These are phyloP conservation scores for Halocynthia aurantium DNA, from an alignment of 23 tunicate genomes.

Conservation along the genomic window DNA sequence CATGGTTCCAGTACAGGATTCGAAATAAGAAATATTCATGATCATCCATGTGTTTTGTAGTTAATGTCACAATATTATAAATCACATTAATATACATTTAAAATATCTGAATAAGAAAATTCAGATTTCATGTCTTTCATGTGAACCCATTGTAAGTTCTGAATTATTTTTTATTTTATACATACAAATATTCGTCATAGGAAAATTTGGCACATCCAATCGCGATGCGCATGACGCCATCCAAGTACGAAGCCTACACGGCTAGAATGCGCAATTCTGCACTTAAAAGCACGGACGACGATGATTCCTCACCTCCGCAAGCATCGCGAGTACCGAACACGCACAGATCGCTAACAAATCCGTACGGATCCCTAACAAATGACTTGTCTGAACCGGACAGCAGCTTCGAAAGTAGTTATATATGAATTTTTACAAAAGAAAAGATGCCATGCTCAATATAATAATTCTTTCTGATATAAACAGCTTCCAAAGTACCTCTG, in stretches of 20 bases:
- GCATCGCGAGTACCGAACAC: conserved; percentile 2
- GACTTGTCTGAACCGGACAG: conserved; percentile 56
- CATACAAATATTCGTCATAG: not conserved
- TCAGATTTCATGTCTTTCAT: too few relatives aligned
- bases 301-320: not conserved
- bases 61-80: too few relatives aligned
- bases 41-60: too few relatives aligned
- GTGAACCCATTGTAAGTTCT: too few relatives aligned
- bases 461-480: too few relatives aligned
- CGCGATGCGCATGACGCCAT: conserved; percentile 64
- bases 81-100: too few relatives aligned
- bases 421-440: not conserved
- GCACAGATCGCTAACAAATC: conserved; percentile 45
- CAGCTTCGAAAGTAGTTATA: not conserved
- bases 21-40: too few relatives aligned
- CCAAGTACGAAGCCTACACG: conserved; percentile 46
- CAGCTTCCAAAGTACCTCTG: too few relatives aligned
- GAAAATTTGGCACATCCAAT: conserved; percentile 68
- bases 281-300: conserved; percentile 25
- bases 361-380: conserved; percentile 75
- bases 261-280: conserved; percentile 10
- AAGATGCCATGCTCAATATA: too few relatives aligned
- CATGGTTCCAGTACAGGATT: too few relatives aligned
- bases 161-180: too few relatives aligned
- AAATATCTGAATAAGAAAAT: too few relatives aligned